Percentiles rank a stretch among this genome's conserved stretches.
Conservation (phyloP, 2,888 invertebrate species). For the Labia minor region DNA sequence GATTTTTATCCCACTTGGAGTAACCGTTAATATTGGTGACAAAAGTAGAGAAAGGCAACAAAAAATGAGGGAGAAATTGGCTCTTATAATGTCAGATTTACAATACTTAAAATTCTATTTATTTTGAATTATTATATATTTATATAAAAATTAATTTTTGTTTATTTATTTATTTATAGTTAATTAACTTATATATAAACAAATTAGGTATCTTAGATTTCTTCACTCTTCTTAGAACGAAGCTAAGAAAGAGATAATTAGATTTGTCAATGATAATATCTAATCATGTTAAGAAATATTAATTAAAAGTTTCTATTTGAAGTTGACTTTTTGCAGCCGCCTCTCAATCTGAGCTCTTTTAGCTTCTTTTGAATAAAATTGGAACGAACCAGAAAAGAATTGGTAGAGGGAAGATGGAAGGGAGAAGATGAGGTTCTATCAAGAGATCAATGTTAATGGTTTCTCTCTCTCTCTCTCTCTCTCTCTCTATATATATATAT, state of each 20-base stretch:
- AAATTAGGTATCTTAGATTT: no score
- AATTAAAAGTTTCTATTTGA: conserved; percentile 13
- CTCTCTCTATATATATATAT: neutral
- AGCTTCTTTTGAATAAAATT: neutral
- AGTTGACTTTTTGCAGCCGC: neutral
- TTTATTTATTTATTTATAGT: no score
- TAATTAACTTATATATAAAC: no score
- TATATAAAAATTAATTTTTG: no score
- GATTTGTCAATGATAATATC: conserved; percentile 1
- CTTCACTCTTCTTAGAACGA: neutral
- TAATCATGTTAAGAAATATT: conserved; percentile 13
- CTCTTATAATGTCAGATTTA: no score
- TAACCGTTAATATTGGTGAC: no score
- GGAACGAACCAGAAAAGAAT: neutral
- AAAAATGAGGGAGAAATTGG: no score
- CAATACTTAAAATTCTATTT: no score
- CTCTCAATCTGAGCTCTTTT: neutral
- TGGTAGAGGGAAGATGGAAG: neutral
- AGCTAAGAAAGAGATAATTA: neutral
- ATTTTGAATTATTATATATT: no score
- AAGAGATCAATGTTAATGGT: conserved; percentile 1
- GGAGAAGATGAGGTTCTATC: no score
- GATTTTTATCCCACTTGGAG: no score
- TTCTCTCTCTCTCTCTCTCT: neutral
- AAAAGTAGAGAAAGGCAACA: no score